Evolutionary conservation across 2,888 invertebrate genomes (phyloP).

Genomic region (Ormyrus nitidulus): DNA sequence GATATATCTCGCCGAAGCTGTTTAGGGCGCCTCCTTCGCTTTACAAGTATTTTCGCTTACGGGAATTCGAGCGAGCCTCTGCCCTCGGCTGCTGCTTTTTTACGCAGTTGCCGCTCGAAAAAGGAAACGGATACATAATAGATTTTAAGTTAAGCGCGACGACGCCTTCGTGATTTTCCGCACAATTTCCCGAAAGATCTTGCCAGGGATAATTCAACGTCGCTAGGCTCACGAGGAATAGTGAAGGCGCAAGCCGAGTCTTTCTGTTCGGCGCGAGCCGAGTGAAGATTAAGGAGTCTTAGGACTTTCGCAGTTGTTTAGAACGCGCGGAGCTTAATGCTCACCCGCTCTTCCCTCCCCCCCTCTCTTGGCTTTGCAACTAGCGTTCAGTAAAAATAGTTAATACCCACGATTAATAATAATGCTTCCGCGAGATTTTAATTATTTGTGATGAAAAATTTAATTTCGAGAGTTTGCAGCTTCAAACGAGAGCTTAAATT

Average conservation of each 20-base stretch:
- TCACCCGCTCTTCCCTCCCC: too few relatives aligned
- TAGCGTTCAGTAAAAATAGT: too few relatives aligned
- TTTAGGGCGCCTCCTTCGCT: background rate
- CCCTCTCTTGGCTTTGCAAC: too few relatives aligned
- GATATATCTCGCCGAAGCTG: background rate
- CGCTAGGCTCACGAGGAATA: slow-evolving; percentile 15
- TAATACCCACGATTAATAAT: too few relatives aligned
- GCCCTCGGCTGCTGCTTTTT: background rate
- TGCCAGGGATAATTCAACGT: slow-evolving; percentile 64
- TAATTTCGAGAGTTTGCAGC: too few relatives aligned
- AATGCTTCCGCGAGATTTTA: too few relatives aligned
- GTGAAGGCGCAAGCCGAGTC: slow-evolving; percentile 6
- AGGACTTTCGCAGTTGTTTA: slow-evolving; percentile 43
- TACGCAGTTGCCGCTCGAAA: background rate
- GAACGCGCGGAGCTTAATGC: slow-evolving; percentile 20
- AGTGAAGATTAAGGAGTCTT: slow-evolving; percentile 49
- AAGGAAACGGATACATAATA: slow-evolving; percentile 40
- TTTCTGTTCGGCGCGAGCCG: slow-evolving; percentile 37
- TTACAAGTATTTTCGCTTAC: background rate
- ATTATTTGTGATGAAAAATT: too few relatives aligned
- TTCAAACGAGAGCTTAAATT: too few relatives aligned
- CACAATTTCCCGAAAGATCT: slow-evolving; percentile 63
- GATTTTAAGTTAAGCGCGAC: slow-evolving; percentile 20
- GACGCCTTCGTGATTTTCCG: slow-evolving; percentile 53
- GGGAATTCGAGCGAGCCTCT: background rate